Conservation (phyloP, 2,797 vertebrate genomes). For the Anabas testudineus region DNA sequence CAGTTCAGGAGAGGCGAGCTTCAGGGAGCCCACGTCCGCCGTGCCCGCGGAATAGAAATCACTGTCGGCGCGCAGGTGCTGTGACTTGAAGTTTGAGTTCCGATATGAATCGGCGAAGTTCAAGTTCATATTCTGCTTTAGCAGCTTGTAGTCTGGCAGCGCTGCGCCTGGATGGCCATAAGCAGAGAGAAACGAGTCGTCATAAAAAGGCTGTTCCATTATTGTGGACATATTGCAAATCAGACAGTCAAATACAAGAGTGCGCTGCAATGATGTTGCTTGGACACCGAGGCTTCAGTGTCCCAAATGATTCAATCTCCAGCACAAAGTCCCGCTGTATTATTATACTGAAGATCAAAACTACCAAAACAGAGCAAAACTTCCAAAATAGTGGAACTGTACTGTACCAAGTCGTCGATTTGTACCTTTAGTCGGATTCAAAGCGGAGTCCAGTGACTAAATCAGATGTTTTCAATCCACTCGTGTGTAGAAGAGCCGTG, state of each 20-base stretch:
- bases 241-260: slow-evolving; percentile 81
- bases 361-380: slow-evolving; percentile 80
- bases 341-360: slow-evolving; percentile 76
- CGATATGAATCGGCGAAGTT: slow-evolving; percentile 91
- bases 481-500: slow-evolving; percentile 50
- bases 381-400: slow-evolving; percentile 86
- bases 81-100: slow-evolving; percentile 86
- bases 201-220: slow-evolving; percentile 98
- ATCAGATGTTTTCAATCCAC: slow-evolving; percentile 77
- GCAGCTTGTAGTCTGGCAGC: slow-evolving; percentile 91
- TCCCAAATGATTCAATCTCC: slow-evolving; percentile 75
- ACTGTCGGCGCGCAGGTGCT: slow-evolving; percentile 82
- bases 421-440: slow-evolving; percentile 82
- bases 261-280: slow-evolving; percentile 63
- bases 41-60: slow-evolving; percentile 83
- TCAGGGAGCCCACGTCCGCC: slow-evolving; percentile 86
- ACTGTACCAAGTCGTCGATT: slow-evolving; percentile 85
- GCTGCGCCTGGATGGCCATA: slow-evolving; percentile 88
- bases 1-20: slow-evolving; percentile 92
- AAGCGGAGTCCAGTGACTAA: slow-evolving; percentile 82
- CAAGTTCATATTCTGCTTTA: slow-evolving; percentile 90
- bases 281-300: slow-evolving; percentile 73
- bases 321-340: slow-evolving; percentile 78
- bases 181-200: slow-evolving; percentile 94
- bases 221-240: slow-evolving; percentile 91